These are phyloP conservation scores for Amia ocellicauda DNA, from an alignment of 2,113 vertebrate species.

Conservation along the genomic window DNA sequence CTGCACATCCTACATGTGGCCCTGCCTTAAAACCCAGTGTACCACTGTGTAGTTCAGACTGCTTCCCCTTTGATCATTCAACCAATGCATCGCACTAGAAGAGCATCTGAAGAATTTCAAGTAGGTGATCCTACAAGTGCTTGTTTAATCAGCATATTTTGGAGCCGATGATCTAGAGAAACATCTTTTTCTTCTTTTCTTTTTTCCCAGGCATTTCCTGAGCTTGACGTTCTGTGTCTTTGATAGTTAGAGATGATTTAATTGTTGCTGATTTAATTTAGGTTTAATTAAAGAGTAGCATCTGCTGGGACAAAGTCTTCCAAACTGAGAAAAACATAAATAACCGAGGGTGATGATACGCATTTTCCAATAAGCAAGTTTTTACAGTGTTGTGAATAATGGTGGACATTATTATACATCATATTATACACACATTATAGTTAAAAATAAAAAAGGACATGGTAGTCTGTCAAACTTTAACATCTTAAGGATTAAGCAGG, in stretches of 20 bases:
- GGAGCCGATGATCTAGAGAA: not conserved
- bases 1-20: not conserved
- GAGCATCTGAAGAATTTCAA: conserved; percentile 2
- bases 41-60: not conserved
- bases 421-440: no score
- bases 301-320: no score
- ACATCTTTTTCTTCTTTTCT: not conserved
- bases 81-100: not conserved
- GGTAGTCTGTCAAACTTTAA: no score
- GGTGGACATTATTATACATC: no score
- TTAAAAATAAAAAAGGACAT: no score
- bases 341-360: no score
- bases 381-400: no score
- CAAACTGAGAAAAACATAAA: no score
- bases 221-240: not conserved
- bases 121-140: no score
- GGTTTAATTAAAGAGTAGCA: conserved; percentile 4
- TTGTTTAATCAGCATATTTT: not conserved
- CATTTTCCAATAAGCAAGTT: no score
- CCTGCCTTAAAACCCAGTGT: not conserved
- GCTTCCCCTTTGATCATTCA: not conserved
- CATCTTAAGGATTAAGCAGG: no score
- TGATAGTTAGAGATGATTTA: conserved; percentile 7
- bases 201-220: not conserved
- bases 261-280: conserved; percentile 17